Base-by-base conservation (phyloP, 2,797 vertebrate species). In the Channa striata region DNA sequence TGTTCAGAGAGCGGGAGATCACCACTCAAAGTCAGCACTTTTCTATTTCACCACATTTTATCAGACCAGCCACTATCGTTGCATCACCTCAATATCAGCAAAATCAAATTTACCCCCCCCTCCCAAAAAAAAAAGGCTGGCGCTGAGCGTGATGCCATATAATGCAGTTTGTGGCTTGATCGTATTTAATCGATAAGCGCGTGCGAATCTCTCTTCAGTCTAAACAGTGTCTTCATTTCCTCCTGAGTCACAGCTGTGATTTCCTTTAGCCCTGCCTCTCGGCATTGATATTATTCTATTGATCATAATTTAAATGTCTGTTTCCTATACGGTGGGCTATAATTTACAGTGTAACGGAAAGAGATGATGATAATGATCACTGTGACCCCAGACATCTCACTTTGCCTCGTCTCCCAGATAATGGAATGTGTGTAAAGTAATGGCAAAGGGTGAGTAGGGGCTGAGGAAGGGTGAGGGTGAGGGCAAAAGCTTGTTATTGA, bases 241-340 rank as follows among this genome's bases (percentile, higher is more conserved):
- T 53, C 46, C 68, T 59, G 73, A 79, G 77, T 60, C 3, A 44
- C 40, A 14, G 70, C 77, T 87, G 76, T 65, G 84, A 91, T 91
- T 87, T 92, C 87, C 82, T 84, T 85, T 82, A 80, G 74, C 80
- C 83, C 56, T 75, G 81, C 84, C 80, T 84, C 86, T 82, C 69
- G 56, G 70, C 80, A 87, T 86, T 91, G 86, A 86, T 91, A 90
- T 90, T 77, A 73, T 84, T 78, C 81, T 92, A 93, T 91, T 91
- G 91, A 92, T 93, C 92, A 91, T 89, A 90, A 93, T 94, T 93
- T 92, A 93, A 94, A 92, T 87, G 86, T 88, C 90, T 89, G 88
- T 90, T 92, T 93, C 85, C 85, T 76, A 87, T 88, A 91, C 2
- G 51, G 78, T 48, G 72, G 68, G 83, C 83, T 68, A 84, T 92